Conservation (phyloP, 2,113 vertebrate genomes). For the Eclectus roratus region DNA sequence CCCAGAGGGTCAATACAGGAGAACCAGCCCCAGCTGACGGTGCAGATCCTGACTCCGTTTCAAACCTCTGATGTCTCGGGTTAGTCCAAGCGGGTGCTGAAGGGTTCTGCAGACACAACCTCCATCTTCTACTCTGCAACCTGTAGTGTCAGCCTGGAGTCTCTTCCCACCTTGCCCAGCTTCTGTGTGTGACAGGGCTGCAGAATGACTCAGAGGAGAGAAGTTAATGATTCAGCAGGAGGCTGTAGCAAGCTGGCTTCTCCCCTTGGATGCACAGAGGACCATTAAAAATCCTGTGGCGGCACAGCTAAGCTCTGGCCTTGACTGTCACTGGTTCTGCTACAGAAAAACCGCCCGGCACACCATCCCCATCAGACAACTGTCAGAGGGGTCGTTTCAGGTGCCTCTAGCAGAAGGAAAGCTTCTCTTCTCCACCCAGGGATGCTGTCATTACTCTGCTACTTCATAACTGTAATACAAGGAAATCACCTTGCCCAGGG, state of each 20-base stretch:
- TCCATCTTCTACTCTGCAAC: background rate
- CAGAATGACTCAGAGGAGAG: slow-evolving; percentile 12
- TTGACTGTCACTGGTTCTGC: background rate
- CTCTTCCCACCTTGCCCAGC: background rate
- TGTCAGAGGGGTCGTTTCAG: background rate
- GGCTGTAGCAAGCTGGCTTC: background rate
- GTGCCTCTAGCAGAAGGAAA: background rate
- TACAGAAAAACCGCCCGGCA: fast-evolving
- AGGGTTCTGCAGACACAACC: background rate
- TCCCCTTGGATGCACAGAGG: background rate
- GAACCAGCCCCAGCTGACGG: background rate
- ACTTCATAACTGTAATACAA: background rate
- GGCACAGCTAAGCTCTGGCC: background rate
- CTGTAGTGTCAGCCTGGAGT: fast-evolving
- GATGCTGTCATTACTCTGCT: background rate
- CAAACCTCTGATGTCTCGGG: background rate
- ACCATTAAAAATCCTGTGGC: background rate
- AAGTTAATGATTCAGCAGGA: slow-evolving; percentile 33
- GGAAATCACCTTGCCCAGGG: fast-evolving
- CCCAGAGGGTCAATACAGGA: background rate
- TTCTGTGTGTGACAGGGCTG: background rate
- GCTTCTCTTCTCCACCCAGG: background rate
- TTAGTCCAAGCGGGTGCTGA: background rate
- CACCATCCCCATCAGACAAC: background rate
- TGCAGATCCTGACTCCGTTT: background rate